Evolutionary conservation across 1,140 invertebrate species (phyloP).

Genomic region (Cryptotermes secundus): DNA sequence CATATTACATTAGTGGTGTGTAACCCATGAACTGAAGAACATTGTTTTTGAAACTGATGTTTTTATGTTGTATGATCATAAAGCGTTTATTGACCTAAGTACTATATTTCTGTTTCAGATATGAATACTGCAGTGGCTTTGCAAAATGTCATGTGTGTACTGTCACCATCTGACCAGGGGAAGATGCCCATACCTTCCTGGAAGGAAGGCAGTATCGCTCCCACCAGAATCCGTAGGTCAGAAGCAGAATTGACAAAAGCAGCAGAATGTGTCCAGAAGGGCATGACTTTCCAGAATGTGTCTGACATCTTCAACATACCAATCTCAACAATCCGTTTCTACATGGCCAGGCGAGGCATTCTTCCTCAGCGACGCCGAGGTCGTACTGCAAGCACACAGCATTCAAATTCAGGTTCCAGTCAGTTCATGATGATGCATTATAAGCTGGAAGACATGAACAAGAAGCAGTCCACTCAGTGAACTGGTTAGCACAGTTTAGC

Average conservation of each 20-base stretch:
- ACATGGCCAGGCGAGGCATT: conserved; percentile 80
- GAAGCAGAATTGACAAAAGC: conserved; percentile 74
- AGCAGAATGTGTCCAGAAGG: conserved; percentile 74
- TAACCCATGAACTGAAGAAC: too few relatives aligned
- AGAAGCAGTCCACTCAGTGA: not conserved
- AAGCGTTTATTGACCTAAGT: too few relatives aligned
- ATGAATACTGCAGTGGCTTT: conserved; percentile 25
- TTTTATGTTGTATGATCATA: too few relatives aligned
- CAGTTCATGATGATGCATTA: conserved; percentile 26
- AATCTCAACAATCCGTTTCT: conserved; percentile 80
- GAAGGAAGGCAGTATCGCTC: not conserved
- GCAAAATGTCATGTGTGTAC: conserved; percentile 23
- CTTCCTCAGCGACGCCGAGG: conserved; percentile 72
- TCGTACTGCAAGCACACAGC: conserved; percentile 39
- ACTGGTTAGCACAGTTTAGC: too few relatives aligned
- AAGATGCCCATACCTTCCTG: conserved; percentile 1
- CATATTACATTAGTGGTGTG: too few relatives aligned
- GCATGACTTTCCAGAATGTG: conserved; percentile 78
- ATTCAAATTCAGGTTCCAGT: not conserved
- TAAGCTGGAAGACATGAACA: conserved; percentile 16
- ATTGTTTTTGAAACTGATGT: not conserved
- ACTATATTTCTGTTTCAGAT: not conserved
- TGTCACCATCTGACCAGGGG: not conserved
- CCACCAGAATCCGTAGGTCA: conserved; percentile 60
- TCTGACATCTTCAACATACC: conserved; percentile 82